Base-by-base conservation (phyloP, 2,888 invertebrate genomes). In the Sicus ferrugineus region DNA sequence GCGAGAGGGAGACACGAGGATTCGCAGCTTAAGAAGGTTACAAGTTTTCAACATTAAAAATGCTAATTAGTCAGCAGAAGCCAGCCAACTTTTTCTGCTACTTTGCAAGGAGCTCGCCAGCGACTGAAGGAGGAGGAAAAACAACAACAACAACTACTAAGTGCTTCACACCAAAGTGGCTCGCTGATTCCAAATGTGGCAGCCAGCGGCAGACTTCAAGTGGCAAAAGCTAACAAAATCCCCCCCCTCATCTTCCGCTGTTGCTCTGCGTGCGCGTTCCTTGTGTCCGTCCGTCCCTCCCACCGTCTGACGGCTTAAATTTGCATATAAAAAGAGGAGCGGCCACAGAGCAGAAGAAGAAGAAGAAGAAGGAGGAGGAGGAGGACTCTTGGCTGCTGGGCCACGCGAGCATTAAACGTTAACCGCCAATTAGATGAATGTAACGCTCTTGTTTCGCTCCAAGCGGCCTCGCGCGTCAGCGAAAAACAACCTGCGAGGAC, bases 341-440 rank as follows among this genome's bases (percentile, higher is more conserved):
- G n/a, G 58, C 46, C 19, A 5, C 6, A n/a, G n/a, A n/a, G n/a
- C n/a, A n/a, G n/a, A n/a, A n/a, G n/a, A n/a, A n/a, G n/a, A n/a
- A n/a, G n/a, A n/a, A n/a, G n/a, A n/a, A n/a, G 16, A 23, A 46
- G 59, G n/a, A n/a, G n/a, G n/a, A n/a, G n/a, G n/a, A n/a, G n/a
- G 64, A 23, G 46, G 28, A 23, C 28, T n/a, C n/a, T n/a, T n/a
- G 50, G 46, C 23, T 19, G 28, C 38, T 16, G 14, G 30, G 46
- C 30, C 46, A 31, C 74, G 74, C 74, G 80, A 75, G 80, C 79
- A 80, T 80, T 80, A 82, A 83, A 83, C 84, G 79, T 79, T 80
- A 80, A 79, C 78, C 78, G 82, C 83, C 84, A 84, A 84, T 84
- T 84, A 84, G 84, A 83, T 81, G 81, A 81, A 83, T 84, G 84